Base-by-base conservation (phyloP, 2,113 vertebrate species). In the Columba janthina region DNA sequence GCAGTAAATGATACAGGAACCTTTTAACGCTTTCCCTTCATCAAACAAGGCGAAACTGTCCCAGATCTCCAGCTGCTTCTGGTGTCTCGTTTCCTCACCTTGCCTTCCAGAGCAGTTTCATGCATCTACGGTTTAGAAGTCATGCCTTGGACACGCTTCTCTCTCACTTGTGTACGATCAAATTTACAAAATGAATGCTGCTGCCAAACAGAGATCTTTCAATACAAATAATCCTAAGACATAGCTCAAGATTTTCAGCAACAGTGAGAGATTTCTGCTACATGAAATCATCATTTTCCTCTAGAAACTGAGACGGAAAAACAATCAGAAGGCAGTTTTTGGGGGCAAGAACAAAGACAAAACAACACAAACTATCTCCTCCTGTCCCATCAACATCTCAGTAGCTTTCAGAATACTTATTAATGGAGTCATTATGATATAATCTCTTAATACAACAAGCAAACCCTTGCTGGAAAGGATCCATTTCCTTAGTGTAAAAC, bases 221-320 rank as follows among this genome's bases (percentile, higher is more conserved):
- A 13, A 17, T 38, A 48, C 19, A 48, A 57, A 4, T 9, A 11
- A 65, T 32, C 18, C 36, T 9, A 29, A 15, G 51, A 40, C 8
- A 1, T 18, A 46, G 19, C 48, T 40, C 44, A 60, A 78, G 31
- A 44, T 24, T 57, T 84, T 21, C 51, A 51, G 58, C 44, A 75
- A 34, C 8, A 25, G 50, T 1, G 10, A 73, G 51, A 53, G 46
- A 12, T 26, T 91, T 40, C 10, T 2, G 12, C 64, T 56, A 29
- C 4, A 2, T 0, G 3, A 0, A 16, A 72, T 16, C 10, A 2
- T 46, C 40, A 21, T 42, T 58, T 66, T 73, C 21, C 36, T 62
- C 46, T 62, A 56, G 78, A 62, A 91, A 71, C 20, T 1, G 22
- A 89, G 58, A 89, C 1, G 2, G 38, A 36, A 92, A 40, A 87